Conservation (phyloP, 2,113 vertebrate genomes). For the Morone chrysops region DNA sequence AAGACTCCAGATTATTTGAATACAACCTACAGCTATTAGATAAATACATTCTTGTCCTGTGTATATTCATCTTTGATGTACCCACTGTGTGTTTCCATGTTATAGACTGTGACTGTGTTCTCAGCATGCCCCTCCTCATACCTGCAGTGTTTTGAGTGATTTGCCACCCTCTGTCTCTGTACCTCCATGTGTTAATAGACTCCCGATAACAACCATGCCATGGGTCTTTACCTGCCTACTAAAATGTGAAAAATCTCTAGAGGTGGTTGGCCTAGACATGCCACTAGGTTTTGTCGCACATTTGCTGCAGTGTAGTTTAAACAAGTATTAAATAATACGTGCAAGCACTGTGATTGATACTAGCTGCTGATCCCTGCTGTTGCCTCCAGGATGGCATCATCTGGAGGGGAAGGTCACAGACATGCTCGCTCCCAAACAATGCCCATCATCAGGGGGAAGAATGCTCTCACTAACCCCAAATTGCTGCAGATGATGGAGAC, state of each 20-base stretch:
- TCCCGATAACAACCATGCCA: constrained; percentile 25
- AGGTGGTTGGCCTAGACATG: neutral
- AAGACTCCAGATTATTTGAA: neutral
- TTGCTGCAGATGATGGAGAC: constrained; percentile 96
- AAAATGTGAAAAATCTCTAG: neutral
- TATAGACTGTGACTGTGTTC: constrained; percentile 62
- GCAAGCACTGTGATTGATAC: neutral
- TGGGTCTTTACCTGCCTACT: constrained; percentile 17
- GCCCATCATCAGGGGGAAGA: constrained; percentile 96
- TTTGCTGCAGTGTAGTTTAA: neutral
- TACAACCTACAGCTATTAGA: constrained; percentile 4
- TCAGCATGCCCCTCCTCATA: constrained; percentile 73
- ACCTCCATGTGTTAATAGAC: constrained; percentile 28
- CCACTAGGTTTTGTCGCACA: neutral
- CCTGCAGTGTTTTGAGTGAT: constrained; percentile 64
- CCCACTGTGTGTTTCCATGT: constrained; percentile 60
- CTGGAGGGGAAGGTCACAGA: constrained; percentile 91
- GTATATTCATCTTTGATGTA: constrained; percentile 58
- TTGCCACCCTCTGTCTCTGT: constrained; percentile 46
- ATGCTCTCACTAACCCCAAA: constrained; percentile 95
- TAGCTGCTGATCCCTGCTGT: constrained; percentile 35
- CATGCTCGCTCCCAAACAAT: constrained; percentile 96
- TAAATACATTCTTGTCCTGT: constrained; percentile 34
- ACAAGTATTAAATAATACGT: neutral
- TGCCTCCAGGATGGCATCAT: constrained; percentile 90